Conservation (phyloP, 2,888 invertebrate species). For the Apodemia hepburni region DNA sequence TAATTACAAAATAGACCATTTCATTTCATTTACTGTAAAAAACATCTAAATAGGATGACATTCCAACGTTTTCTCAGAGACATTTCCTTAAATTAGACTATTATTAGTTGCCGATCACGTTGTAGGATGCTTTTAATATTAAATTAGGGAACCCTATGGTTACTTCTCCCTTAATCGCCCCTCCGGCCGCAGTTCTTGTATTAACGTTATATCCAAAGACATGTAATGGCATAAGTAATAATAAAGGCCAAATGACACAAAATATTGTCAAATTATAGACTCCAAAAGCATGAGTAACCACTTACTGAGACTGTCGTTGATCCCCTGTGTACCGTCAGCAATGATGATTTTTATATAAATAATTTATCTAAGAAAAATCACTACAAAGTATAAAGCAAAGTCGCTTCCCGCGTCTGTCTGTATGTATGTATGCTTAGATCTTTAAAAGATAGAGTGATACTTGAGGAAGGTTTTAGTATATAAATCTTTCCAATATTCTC, state of each 20-base stretch:
- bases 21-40: constrained; percentile 51
- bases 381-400: no score
- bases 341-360: constrained; percentile 1
- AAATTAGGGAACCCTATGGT: constrained; percentile 78
- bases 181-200: constrained; percentile 62
- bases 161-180: constrained; percentile 73
- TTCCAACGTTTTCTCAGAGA: constrained; percentile 77
- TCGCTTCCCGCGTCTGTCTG: no score
- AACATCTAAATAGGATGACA: constrained; percentile 65
- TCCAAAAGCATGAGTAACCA: constrained; percentile 76
- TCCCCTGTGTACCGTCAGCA: constrained; percentile 59
- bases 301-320: constrained; percentile 71
- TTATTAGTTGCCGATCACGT: constrained; percentile 75
- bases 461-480: no score
- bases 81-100: constrained; percentile 76
- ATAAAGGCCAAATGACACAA: constrained; percentile 79
- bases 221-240: constrained; percentile 77
- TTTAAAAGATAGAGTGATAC: no score
- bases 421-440: no score
- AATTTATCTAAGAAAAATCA: no score
- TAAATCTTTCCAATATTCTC: no score
- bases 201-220: constrained; percentile 74
- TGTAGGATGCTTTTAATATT: constrained; percentile 80
- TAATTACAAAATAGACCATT: constrained; percentile 41
- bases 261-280: constrained; percentile 80